Percentiles rank a stretch among this genome's conserved stretches.
These are phyloP conservation scores for Drosophila punjabiensis DNA, from an alignment of 1,140 invertebrate genomes.

Conservation along the genomic window DNA sequence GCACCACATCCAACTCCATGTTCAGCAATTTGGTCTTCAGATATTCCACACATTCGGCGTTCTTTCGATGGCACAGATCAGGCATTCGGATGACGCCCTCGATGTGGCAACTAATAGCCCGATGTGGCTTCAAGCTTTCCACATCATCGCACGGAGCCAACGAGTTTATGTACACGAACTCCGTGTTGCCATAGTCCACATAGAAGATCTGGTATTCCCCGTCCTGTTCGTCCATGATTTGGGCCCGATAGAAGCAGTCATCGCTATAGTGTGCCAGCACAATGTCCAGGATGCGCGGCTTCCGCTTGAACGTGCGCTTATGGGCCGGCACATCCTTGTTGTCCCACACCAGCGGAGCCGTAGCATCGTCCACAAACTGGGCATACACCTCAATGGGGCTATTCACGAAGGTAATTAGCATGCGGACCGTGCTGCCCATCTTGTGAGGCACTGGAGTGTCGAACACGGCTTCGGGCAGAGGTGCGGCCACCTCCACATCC, in stretches of 20 bases:
- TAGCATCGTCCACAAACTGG: conserved; percentile 51
- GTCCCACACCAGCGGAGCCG: conserved; percentile 53
- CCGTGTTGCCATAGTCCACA: conserved; percentile 78
- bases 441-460: neutral
- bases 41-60: conserved; percentile 50
- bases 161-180: conserved; percentile 44
- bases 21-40: conserved; percentile 57
- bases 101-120: conserved; percentile 59
- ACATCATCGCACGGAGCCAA: conserved; percentile 48
- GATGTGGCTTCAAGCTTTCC: conserved; percentile 54
- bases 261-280: conserved; percentile 71
- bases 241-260: conserved; percentile 70
- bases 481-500: conserved; percentile 48
- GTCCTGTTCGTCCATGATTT: conserved; percentile 65
- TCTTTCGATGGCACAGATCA: neutral
- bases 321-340: conserved; percentile 37
- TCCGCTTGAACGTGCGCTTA: conserved; percentile 38
- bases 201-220: conserved; percentile 71
- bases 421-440: conserved; percentile 6
- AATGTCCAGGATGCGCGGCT: conserved; percentile 57
- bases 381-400: conserved; percentile 60
- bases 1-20: conserved; percentile 41
- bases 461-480: conserved; percentile 46
- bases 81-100: conserved; percentile 21
- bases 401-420: conserved; percentile 56